Evolutionary conservation across 2,113 vertebrate genomes (phyloP).

Genomic region (Melierax canorus): DNA sequence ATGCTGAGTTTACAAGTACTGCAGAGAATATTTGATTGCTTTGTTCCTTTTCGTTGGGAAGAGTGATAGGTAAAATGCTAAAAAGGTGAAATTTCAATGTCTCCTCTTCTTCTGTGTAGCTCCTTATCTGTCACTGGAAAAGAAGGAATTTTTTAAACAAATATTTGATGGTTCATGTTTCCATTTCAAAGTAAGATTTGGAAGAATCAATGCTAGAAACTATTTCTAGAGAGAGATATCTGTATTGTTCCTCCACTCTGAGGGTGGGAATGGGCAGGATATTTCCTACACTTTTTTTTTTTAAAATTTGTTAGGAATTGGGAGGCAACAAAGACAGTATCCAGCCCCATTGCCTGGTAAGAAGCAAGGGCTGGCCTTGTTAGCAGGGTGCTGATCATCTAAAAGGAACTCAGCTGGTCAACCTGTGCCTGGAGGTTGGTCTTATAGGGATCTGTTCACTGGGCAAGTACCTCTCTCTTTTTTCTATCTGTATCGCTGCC

Average conservation of each 20-base stretch:
- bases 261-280: background rate
- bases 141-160: background rate
- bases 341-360: background rate
- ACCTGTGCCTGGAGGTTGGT: background rate
- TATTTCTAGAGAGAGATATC: background rate
- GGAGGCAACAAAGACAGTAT: background rate
- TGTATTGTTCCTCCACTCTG: background rate
- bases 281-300: background rate
- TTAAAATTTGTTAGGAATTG: background rate
- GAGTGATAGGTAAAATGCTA: background rate
- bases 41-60: background rate
- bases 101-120: background rate
- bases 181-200: background rate
- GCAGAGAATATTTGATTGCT: background rate
- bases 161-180: background rate
- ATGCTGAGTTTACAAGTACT: background rate
- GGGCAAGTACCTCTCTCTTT: background rate
- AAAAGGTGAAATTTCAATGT: background rate
- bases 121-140: background rate
- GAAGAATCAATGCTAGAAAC: background rate
- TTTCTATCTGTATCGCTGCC: fast-evolving
- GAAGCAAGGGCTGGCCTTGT: background rate
- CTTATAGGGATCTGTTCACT: background rate
- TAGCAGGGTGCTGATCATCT: background rate
- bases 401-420: background rate